Conservation (phyloP, 2,113 vertebrate species). For the Synodontis membranacea region DNA sequence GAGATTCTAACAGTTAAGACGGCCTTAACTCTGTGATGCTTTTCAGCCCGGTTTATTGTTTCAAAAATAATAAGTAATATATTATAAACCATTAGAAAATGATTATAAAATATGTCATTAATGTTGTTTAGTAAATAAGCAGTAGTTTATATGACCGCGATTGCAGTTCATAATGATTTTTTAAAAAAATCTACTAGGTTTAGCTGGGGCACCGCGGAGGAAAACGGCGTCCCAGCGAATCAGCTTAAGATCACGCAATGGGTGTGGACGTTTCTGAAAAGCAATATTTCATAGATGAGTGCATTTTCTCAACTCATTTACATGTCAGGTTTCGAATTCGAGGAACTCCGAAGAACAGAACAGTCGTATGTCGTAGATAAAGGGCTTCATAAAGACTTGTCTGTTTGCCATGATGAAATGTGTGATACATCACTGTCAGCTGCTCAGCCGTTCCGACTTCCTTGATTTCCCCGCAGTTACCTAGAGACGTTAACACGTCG, state of each 20-base stretch:
- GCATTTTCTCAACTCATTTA: background rate
- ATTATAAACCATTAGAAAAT: background rate
- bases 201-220: background rate
- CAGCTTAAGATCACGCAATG: background rate
- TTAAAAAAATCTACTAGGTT: background rate
- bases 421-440: conserved; percentile 13
- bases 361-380: background rate
- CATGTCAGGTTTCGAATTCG: background rate
- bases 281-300: background rate
- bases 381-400: conserved; percentile 3
- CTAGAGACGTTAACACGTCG: conserved; percentile 37
- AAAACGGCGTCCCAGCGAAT: background rate
- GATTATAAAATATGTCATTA: background rate
- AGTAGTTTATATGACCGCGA: background rate
- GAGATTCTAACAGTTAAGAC: background rate
- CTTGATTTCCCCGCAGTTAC: conserved; percentile 41
- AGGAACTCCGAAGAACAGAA: background rate
- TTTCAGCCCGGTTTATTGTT: background rate
- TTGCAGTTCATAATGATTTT: background rate
- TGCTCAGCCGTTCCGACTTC: background rate
- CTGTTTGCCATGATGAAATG: background rate
- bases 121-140: background rate
- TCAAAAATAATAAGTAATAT: background rate
- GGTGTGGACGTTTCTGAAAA: background rate
- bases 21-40: background rate